Conservation (phyloP, 1,140 invertebrate genomes). For the Saxidomus purpurata region DNA sequence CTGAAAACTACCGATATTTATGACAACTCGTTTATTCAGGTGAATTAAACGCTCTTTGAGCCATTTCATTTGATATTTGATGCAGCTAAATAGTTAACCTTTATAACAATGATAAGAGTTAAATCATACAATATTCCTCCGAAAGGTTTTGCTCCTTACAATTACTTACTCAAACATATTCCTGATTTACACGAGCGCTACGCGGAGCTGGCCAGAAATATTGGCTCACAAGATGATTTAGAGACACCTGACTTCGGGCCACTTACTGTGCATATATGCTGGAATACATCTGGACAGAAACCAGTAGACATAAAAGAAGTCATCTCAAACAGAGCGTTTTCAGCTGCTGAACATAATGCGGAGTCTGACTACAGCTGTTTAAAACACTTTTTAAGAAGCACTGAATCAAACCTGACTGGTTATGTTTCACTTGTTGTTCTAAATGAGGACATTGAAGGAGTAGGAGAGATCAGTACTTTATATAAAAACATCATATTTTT, state of each 20-base stretch:
- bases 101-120: not conserved
- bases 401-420: no score
- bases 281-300: not conserved
- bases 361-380: no score
- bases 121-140: not conserved
- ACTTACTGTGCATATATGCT: not conserved
- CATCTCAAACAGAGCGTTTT: not conserved
- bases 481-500: no score
- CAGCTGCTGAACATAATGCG: not conserved
- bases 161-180: not conserved
- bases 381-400: no score
- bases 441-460: no score
- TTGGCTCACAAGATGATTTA: not conserved
- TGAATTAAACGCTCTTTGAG: no score
- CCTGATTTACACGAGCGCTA: not conserved
- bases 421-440: no score
- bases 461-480: no score
- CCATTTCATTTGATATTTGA: no score
- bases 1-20: no score
- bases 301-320: not conserved
- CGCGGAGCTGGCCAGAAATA: not conserved
- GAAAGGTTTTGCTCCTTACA: not conserved
- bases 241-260: not conserved
- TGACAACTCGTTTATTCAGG: no score
- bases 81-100: no score